phyloP scores from a whole-genome alignment of 37 sponge, comb jelly and placozoan genomes.

The Chondrilla cf. caribensis region DNA sequence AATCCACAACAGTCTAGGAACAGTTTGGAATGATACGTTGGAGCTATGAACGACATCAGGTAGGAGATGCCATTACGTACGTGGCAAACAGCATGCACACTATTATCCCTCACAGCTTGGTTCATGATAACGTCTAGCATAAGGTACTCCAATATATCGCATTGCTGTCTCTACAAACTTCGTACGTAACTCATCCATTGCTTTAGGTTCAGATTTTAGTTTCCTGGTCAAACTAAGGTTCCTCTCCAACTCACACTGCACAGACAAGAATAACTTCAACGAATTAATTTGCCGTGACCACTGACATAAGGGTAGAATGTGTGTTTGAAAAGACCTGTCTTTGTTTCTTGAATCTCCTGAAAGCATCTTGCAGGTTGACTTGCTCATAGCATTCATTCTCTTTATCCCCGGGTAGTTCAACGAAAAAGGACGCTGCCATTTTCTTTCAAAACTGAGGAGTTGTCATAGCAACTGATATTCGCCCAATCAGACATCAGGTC shows the following conservation, averaged over 20 bases:
- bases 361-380: slow-evolving; percentile 57
- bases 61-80: background rate
- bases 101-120: slow-evolving; percentile 46
- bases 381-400: background rate
- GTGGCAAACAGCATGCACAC: background rate
- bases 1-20: slow-evolving; percentile 89
- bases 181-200: slow-evolving; percentile 41
- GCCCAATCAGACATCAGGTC: slow-evolving; percentile 6
- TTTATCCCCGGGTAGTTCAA: background rate
- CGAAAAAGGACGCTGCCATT: slow-evolving; percentile 12
- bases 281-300: background rate
- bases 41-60: slow-evolving; percentile 51
- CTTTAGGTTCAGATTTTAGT: background rate
- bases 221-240: background rate
- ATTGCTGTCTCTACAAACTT: slow-evolving; percentile 58
- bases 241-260: background rate
- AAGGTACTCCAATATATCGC: slow-evolving; percentile 70
- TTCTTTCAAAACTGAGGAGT: background rate
- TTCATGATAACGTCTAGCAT: slow-evolving; percentile 66
- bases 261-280: background rate
- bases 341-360: slow-evolving; percentile 27
- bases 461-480: background rate
- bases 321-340: slow-evolving; percentile 19
- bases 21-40: slow-evolving; percentile 47
- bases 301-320: background rate